Evolutionary conservation across 2,113 vertebrate genomes (phyloP).

Genomic region (Telmatochromis sp.): DNA sequence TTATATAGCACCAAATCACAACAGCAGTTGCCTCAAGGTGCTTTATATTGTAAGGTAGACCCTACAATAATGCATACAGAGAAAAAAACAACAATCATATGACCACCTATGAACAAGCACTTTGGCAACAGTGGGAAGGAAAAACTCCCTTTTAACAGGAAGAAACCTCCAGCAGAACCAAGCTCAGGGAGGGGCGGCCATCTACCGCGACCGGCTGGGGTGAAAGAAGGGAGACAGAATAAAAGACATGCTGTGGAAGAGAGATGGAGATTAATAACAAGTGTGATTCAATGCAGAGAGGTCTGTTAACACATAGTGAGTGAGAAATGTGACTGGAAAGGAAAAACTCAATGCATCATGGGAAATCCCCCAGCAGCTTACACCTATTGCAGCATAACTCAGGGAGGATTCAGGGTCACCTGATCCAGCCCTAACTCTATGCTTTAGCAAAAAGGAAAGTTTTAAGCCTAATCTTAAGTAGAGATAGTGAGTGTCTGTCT

Average conservation of each 20-base stretch:
- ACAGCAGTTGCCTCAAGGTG: not conserved
- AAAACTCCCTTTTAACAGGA: not conserved
- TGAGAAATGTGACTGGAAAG: not conserved
- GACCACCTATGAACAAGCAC: rapidly evolving
- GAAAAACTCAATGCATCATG: not conserved
- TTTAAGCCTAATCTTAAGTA: not conserved
- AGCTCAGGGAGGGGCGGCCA: not conserved
- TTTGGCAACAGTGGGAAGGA: not conserved
- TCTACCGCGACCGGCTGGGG: rapidly evolving
- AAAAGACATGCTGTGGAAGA: not conserved
- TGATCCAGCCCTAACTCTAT: rapidly evolving
- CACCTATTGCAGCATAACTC: rapidly evolving
- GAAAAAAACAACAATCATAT: not conserved
- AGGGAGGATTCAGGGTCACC: not conserved
- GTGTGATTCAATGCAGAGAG: not conserved
- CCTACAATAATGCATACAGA: not conserved
- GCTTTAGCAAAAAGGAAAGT: not conserved
- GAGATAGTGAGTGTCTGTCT: not conserved
- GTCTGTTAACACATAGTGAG: not conserved
- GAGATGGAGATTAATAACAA: not conserved
- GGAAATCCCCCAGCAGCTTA: not conserved
- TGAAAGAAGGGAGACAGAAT: not conserved
- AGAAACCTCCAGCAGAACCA: not conserved
- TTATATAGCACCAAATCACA: not conserved
- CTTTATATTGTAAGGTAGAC: not conserved